Conservation (phyloP, 2,797 vertebrate species). For the Darevskia mixta region DNA sequence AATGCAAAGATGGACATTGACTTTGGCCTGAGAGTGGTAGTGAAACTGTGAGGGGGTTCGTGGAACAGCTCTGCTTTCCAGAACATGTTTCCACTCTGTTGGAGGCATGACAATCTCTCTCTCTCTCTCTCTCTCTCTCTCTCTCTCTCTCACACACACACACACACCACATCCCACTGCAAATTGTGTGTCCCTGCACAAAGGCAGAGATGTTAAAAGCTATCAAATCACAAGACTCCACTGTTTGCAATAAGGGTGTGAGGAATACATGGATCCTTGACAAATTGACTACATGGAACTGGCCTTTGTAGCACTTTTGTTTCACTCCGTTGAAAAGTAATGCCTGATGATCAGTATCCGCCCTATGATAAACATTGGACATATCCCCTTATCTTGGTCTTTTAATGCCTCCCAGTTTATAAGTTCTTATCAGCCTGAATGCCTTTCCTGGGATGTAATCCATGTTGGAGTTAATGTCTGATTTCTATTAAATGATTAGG, state of each 20-base stretch:
- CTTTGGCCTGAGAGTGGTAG: not conserved
- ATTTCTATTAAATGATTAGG: constrained; percentile 19
- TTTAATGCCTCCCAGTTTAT: not conserved
- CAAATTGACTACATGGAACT: not conserved
- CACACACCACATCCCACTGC: not conserved
- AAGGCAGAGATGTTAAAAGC: not conserved
- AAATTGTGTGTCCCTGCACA: not conserved
- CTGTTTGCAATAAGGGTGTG: constrained; percentile 47
- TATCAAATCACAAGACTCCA: not conserved
- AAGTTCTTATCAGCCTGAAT: constrained; percentile 28
- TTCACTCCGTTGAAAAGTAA: not conserved
- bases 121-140: too few species aligned
- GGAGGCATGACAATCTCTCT: not conserved
- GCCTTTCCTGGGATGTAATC: constrained; percentile 15
- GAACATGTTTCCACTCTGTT: not conserved
- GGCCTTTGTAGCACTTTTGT: constrained; percentile 35
- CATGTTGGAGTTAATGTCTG: constrained; percentile 34
- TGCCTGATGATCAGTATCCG: constrained; percentile 33
- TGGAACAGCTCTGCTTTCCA: not conserved
- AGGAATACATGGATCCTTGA: not conserved
- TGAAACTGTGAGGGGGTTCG: not conserved
- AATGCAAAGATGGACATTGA: not conserved
- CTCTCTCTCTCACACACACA: not conserved
- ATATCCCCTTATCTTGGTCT: constrained; percentile 49
- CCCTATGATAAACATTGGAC: not conserved